A percentile compares a stretch with the other conserved stretches of the same genome.
These are phyloP conservation scores for Syrrhaptes paradoxus DNA, from an alignment of 2,113 vertebrate species.

Conservation along the genomic window DNA sequence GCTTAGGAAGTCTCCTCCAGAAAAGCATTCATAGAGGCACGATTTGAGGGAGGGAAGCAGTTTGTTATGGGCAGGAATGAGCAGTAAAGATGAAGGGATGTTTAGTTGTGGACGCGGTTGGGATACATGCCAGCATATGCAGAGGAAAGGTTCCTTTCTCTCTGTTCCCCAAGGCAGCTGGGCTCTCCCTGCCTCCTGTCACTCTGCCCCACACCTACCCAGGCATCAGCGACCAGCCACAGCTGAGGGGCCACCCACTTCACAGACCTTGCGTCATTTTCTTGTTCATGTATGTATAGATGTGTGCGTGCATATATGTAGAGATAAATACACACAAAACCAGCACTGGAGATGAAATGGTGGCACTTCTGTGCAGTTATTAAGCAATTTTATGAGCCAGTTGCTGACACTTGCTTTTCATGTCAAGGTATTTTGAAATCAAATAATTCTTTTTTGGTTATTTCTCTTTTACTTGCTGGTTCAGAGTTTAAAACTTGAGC, in stretches of 20 bases:
- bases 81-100: not conserved
- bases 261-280: not conserved
- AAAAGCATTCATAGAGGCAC: not conserved
- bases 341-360: not conserved
- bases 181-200: not conserved
- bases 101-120: not conserved
- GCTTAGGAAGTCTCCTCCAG: not conserved
- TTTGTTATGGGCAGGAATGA: not conserved
- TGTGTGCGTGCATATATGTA: rapidly evolving
- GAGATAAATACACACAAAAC: not conserved
- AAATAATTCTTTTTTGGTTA: not conserved
- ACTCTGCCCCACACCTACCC: not conserved
- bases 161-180: not conserved
- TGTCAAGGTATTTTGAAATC: not conserved
- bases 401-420: not conserved
- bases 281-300: not conserved
- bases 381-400: not conserved
- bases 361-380: not conserved
- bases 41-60: not conserved
- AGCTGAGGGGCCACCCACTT: no score
- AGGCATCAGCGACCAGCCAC: not conserved
- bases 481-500: not conserved
- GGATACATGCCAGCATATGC: not conserved
- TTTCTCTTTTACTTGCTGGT: not conserved
- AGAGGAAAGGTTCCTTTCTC: not conserved